Conservation (phyloP, 1,140 invertebrate genomes). For the Drosophila pallidifrons region DNA sequence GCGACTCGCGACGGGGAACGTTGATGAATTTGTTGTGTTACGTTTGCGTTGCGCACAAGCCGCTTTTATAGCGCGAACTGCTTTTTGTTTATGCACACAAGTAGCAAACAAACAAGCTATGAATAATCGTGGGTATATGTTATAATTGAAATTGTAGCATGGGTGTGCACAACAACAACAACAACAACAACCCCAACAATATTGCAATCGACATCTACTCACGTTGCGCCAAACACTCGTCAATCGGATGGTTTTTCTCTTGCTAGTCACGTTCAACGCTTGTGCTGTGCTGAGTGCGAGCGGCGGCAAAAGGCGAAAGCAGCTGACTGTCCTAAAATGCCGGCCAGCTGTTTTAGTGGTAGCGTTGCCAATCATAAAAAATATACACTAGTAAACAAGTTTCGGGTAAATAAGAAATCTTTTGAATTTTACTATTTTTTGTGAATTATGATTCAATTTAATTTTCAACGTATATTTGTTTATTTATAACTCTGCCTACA, state of each 20-base stretch:
- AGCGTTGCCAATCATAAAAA: conserved; percentile 35
- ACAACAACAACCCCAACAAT: conserved; percentile 10
- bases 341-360: conserved; percentile 42
- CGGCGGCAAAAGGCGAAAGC: conserved; percentile 17
- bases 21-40: conserved; percentile 37
- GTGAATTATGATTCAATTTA: too few species aligned
- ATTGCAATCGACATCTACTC: conserved; percentile 58
- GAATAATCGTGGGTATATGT: conserved; percentile 62
- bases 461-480: too few species aligned
- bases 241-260: conserved; percentile 29
- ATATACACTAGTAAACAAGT: not conserved
- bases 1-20: not conserved
- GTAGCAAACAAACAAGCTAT: conserved; percentile 42
- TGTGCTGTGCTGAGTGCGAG: conserved; percentile 17
- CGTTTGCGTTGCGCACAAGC: conserved; percentile 11
- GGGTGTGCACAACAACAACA: conserved; percentile 36
- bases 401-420: not conserved
- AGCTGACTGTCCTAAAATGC: conserved; percentile 40
- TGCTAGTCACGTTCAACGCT: conserved; percentile 46
- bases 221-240: conserved; percentile 47
- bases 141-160: conserved; percentile 58
- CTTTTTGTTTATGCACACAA: conserved; percentile 29
- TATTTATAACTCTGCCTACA: too few species aligned
- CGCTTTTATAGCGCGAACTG: conserved; percentile 52
- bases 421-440: not conserved